A percentile compares a stretch with the other conserved stretches of the same genome.
phyloP scores from a whole-genome alignment of 2,888 invertebrate species.

The Meteorus colon region DNA sequence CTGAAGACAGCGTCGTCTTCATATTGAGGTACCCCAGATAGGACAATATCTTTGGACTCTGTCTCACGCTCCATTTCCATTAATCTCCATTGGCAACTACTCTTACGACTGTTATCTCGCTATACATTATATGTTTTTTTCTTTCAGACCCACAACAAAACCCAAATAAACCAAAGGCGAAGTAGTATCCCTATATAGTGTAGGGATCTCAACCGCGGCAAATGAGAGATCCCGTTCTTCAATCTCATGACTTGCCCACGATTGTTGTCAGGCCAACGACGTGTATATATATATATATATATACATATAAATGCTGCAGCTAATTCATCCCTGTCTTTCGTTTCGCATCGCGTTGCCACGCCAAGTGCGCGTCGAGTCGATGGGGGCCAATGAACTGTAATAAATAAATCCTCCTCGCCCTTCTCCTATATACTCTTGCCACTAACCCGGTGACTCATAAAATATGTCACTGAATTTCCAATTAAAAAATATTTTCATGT shows the following conservation, averaged over 20 bases:
- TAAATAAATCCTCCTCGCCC: slow-evolving; percentile 28
- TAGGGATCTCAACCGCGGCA: slow-evolving; percentile 23
- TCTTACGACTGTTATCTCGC: neutral
- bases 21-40: slow-evolving; percentile 18
- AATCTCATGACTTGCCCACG: slow-evolving; percentile 36
- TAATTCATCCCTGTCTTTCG: slow-evolving; percentile 38
- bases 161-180: neutral
- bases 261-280: slow-evolving; percentile 33
- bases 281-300: slow-evolving; percentile 24
- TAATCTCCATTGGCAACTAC: slow-evolving; percentile 57
- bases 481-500: slow-evolving; percentile 15
- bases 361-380: slow-evolving; percentile 27
- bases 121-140: neutral
- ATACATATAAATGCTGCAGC: slow-evolving; percentile 29
- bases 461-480: slow-evolving; percentile 17
- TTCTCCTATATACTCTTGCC: neutral
- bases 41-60: slow-evolving; percentile 4
- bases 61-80: slow-evolving; percentile 52
- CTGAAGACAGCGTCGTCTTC: neutral
- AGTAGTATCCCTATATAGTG: neutral
- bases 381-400: slow-evolving; percentile 36
- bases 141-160: neutral
- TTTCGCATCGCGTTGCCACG: slow-evolving; percentile 32
- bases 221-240: slow-evolving; percentile 41
- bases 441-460: neutral